These are phyloP conservation scores for Porites evermanni DNA, from an alignment of 92 coral and sea anemone species.

Conservation along the genomic window DNA sequence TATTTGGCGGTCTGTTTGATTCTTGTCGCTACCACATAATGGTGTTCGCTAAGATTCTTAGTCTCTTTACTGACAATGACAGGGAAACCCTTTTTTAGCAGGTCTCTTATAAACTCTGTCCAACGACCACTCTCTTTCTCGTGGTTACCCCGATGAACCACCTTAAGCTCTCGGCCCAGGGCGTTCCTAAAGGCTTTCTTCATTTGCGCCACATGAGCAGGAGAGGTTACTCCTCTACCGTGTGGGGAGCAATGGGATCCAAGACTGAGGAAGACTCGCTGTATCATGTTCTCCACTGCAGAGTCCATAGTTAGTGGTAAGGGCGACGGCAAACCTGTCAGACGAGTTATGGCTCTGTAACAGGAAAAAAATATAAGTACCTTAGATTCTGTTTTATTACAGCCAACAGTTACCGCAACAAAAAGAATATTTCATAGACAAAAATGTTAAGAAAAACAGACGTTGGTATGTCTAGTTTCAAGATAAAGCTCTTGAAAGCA, in stretches of 20 bases:
- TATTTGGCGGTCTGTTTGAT: slow-evolving; percentile 59
- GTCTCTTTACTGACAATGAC: slow-evolving; percentile 78
- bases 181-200: slow-evolving; percentile 39
- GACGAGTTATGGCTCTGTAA: neutral
- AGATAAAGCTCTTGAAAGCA: no score
- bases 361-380: neutral
- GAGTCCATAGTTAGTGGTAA: slow-evolving; percentile 55
- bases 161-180: slow-evolving; percentile 41
- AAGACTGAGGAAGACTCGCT: slow-evolving; percentile 40
- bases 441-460: no score
- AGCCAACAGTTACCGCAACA: no score
- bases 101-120: slow-evolving; percentile 17
- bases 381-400: neutral
- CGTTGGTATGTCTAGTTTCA: no score
- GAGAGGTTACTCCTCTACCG: slow-evolving; percentile 71
- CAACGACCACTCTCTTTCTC: neutral
- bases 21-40: slow-evolving; percentile 75
- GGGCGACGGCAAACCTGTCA: slow-evolving; percentile 14
- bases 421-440: no score
- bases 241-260: slow-evolving; percentile 47
- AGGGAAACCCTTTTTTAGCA: slow-evolving; percentile 69
- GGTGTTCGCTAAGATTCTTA: slow-evolving; percentile 41
- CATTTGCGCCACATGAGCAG: slow-evolving; percentile 71
- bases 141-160: slow-evolving; percentile 31
- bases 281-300: slow-evolving; percentile 41